Percentiles rank a stretch among this genome's conserved stretches.
Conservation (phyloP, 37 sponge, comb jelly and placozoan genomes). For the Oopsacas minuta region DNA sequence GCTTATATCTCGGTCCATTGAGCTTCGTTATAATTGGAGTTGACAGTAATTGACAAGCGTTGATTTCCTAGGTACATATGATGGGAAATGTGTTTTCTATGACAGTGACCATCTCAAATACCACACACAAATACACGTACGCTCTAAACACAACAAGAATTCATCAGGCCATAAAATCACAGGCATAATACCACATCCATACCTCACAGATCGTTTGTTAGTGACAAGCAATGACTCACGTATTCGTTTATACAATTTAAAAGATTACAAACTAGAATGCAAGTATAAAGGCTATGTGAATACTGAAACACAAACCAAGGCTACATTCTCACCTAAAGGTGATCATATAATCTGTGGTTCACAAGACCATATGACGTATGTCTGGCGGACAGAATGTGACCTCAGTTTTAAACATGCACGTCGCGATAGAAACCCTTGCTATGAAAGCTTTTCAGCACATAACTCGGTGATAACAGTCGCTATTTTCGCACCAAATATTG, state of each 20-base stretch:
- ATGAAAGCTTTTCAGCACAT: slow-evolving; percentile 73
- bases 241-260: slow-evolving; percentile 74
- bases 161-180: slow-evolving; percentile 76
- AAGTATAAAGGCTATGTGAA: slow-evolving; percentile 84
- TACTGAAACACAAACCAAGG: slow-evolving; percentile 80
- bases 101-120: slow-evolving; percentile 95
- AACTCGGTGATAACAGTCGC: slow-evolving; percentile 68
- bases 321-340: slow-evolving; percentile 75
- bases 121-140: slow-evolving; percentile 89
- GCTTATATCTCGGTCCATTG: background rate
- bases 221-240: slow-evolving; percentile 94
- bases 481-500: slow-evolving; percentile 83
- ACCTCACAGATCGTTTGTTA: slow-evolving; percentile 39
- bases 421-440: slow-evolving; percentile 75
- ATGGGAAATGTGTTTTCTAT: slow-evolving; percentile 87
- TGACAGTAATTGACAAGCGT: background rate
- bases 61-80: slow-evolving; percentile 45
- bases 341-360: slow-evolving; percentile 78
- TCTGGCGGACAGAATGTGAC: slow-evolving; percentile 79
- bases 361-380: slow-evolving; percentile 67
- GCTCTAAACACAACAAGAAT: slow-evolving; percentile 79
- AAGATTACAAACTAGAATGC: slow-evolving; percentile 67
- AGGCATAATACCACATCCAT: slow-evolving; percentile 79
- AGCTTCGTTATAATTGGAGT: background rate
- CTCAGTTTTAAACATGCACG: slow-evolving; percentile 53